Evolutionary conservation across 2,113 vertebrate genomes (phyloP).

Genomic region (Grantiella picta): DNA sequence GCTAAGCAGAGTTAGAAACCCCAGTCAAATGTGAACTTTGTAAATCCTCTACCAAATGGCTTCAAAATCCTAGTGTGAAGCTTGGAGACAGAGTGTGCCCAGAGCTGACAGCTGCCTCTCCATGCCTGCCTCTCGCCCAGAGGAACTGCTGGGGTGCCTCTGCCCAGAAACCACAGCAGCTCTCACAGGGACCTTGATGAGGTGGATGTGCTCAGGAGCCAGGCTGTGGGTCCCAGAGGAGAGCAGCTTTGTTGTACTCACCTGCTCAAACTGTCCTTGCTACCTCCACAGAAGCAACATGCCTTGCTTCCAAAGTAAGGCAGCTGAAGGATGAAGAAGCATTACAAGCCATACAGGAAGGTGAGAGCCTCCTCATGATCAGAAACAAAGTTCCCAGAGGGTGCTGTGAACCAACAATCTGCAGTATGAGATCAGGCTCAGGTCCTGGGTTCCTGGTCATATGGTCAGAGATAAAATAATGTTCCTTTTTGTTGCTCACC

Average conservation of each 20-base stretch:
- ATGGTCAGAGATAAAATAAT: background rate
- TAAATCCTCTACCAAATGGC: background rate
- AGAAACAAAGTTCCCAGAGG: background rate
- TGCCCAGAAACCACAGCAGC: background rate
- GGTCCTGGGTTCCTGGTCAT: background rate
- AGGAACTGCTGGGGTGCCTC: background rate
- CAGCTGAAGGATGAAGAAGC: background rate
- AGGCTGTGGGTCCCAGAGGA: background rate
- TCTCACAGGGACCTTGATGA: background rate
- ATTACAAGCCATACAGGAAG: background rate
- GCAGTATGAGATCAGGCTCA: background rate
- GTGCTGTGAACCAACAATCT: background rate
- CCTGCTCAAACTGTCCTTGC: background rate
- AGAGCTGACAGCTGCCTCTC: background rate
- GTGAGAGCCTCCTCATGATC: background rate
- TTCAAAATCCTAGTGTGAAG: background rate
- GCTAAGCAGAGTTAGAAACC: background rate
- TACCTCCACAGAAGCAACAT: background rate
- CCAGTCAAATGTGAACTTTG: background rate
- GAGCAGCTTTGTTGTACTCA: background rate
- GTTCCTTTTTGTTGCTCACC: background rate
- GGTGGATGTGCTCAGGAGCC: rapidly evolving
- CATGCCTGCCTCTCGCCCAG: background rate
- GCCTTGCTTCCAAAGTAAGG: background rate
- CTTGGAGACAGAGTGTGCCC: background rate